Base-by-base conservation (phyloP, 2,797 vertebrate species). In the Emydoidea blandingii region DNA sequence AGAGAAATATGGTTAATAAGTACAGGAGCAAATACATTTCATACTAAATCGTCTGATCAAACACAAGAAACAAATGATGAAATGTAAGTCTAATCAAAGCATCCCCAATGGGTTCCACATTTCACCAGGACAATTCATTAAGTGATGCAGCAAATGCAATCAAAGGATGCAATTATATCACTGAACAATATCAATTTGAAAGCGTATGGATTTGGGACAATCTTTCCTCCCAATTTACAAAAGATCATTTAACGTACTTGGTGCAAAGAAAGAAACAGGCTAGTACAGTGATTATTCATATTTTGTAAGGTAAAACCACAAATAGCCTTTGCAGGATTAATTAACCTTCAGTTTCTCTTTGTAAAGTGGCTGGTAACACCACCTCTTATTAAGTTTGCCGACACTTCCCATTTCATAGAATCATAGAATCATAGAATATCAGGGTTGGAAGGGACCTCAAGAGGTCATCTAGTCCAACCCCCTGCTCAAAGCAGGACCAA, bases 291-390 rank as follows among this genome's bases (percentile, higher is more conserved):
- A 91, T 88, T 88, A 85, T 89, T 96, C n/a, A 59, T 57, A 87
- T 76, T 86, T 34, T 92, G 7, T 74, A 79, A 85, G 37, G 92
- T 56, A 81, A 21, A 92, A 84, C 54, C 65, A 79, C 7, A 25
- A 95, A 82, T 3, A 1, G 79, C 74, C 90, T 94, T 86, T 91
- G 15, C 80, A 84, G 83, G 93, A 93, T 88, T 95, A 94, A 96
- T 97, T 95, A 95, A 95, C 91, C 78, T 96, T 96, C 87, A 88
- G 16, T 84, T 92, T 95, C 80, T 50, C 86, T 95, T 94, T 94
- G 37, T 82, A 91, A 95, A 94, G 83, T 83, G 37, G 27, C 21
- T 88, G 49, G 79, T 1, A 2, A 8, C 0, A 2, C 9, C 59
- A 21, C 27, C 52, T 89, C 23, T 81, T 90, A 78, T 81, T 81